Percentiles rank a stretch among this genome's conserved stretches.
phyloP scores from a whole-genome alignment of 2,888 invertebrate species.

The Tiphia femorata region DNA sequence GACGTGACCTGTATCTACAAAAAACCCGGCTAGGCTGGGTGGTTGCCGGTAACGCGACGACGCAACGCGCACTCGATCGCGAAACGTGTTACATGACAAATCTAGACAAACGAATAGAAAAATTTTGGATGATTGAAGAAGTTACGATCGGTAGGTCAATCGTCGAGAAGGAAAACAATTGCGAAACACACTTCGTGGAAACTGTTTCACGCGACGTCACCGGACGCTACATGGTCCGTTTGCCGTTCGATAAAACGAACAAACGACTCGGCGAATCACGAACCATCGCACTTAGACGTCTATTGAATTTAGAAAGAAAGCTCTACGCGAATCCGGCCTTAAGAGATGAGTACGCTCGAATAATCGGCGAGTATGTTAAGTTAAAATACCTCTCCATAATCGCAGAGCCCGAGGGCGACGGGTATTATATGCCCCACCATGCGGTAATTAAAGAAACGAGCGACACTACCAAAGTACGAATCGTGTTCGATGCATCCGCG shows the following conservation, averaged over 20 bases:
- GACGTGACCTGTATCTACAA: slow-evolving; percentile 20
- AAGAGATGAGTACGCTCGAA: not conserved
- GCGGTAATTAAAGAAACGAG: slow-evolving; percentile 40
- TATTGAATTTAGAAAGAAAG: not conserved
- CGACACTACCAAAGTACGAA: slow-evolving; percentile 44
- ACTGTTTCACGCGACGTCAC: not conserved
- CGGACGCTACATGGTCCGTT: slow-evolving; percentile 21
- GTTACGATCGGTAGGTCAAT: not conserved
- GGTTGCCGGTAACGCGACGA: slow-evolving; percentile 6
- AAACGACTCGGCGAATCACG: slow-evolving; percentile 15
- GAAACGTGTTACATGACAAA: not conserved
- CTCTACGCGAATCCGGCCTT: not conserved
- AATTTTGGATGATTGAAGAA: slow-evolving; percentile 28
- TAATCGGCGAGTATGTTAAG: slow-evolving; percentile 15
- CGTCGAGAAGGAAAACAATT: slow-evolving; percentile 1
- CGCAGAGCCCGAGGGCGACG: not conserved
- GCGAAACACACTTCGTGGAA: slow-evolving; percentile 22
- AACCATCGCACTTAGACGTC: not conserved
- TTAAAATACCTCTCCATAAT: slow-evolving; percentile 1
- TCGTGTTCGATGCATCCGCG: slow-evolving; percentile 52
- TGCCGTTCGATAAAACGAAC: slow-evolving; percentile 19
- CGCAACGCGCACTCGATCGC: too few relatives aligned
- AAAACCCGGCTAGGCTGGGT: slow-evolving; percentile 35
- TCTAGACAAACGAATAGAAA: slow-evolving; percentile 6
- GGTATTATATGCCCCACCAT: slow-evolving; percentile 54